phyloP scores from a whole-genome alignment of 2,113 vertebrate species.

The Zosterops hypoxanthus region DNA sequence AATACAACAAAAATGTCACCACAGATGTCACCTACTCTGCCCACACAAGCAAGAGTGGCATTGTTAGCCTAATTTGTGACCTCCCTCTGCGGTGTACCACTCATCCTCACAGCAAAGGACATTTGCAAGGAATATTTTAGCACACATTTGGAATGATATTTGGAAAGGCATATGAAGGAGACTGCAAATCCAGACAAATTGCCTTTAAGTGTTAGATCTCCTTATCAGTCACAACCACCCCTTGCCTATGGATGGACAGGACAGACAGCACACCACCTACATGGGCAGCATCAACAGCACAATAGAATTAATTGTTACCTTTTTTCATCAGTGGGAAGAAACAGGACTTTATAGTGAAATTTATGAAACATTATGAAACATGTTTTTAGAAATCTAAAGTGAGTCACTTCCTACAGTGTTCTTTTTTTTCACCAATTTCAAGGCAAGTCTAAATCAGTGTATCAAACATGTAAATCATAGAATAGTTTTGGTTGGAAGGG shows the following conservation, averaged over 20 bases:
- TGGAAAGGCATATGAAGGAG: neutral
- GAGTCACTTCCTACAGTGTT: neutral
- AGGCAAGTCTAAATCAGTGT: neutral
- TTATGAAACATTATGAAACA: neutral
- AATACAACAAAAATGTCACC: neutral
- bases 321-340: neutral
- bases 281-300: accelerated
- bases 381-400: neutral
- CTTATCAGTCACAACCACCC: neutral
- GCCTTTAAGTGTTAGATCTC: neutral
- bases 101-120: neutral
- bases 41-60: neutral
- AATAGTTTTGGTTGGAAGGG: neutral
- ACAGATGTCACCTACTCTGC: neutral
- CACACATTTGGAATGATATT: neutral
- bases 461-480: neutral
- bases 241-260: neutral
- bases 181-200: neutral
- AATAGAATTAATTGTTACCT: neutral
- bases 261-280: neutral
- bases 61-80: neutral
- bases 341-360: neutral
- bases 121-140: neutral
- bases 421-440: neutral
- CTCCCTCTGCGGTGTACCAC: neutral